phyloP scores from a whole-genome alignment of 2,113 vertebrate species.

The Elaphurus davidianus region DNA sequence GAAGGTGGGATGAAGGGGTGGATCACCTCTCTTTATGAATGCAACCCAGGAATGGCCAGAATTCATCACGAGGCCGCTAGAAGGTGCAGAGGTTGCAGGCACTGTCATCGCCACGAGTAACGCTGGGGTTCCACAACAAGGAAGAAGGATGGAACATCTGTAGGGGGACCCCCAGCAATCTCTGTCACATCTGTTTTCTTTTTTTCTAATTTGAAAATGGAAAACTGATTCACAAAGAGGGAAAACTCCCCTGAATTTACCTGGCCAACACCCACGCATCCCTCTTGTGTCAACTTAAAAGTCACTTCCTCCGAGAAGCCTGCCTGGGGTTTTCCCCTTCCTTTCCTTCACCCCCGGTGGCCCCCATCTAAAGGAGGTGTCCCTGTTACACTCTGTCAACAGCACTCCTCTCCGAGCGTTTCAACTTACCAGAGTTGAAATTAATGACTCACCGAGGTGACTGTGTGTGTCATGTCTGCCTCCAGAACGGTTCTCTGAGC shows the following conservation, averaged over 20 bases:
- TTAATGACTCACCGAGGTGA: background rate
- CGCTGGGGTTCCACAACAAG: background rate
- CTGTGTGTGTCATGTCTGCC: background rate
- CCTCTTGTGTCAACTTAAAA: background rate
- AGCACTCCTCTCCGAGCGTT: background rate
- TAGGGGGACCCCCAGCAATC: background rate
- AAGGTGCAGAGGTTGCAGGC: background rate
- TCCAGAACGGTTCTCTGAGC: background rate
- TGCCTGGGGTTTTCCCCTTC: background rate
- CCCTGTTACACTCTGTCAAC: background rate
- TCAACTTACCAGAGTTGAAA: background rate
- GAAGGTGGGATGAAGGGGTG: background rate
- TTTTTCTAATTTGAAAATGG: background rate
- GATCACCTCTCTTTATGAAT: background rate
- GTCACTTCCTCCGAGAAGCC: background rate
- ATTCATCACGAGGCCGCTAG: background rate
- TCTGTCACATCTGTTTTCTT: background rate
- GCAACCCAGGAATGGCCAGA: background rate
- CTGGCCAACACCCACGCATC: background rate
- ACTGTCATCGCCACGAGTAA: background rate
- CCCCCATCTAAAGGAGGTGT: background rate
- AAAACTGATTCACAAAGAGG: background rate
- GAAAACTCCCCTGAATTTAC: background rate
- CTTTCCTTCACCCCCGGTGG: rapidly evolving
- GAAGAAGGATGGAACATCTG: background rate